These are phyloP conservation scores for Drosophila yakuba DNA, from an alignment of 1,140 invertebrate genomes.

Conservation along the genomic window DNA sequence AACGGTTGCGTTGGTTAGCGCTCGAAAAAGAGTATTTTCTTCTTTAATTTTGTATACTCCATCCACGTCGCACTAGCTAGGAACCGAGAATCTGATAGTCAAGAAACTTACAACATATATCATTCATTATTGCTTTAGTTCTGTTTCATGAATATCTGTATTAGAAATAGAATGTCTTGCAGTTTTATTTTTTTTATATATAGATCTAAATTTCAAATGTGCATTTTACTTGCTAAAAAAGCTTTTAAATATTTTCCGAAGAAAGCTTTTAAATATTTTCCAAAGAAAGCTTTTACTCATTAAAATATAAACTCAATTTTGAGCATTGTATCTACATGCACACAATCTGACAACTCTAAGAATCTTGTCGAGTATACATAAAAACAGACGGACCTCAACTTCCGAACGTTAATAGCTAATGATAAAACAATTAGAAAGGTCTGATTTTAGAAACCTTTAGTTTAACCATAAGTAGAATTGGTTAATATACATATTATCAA, in stretches of 20 bases:
- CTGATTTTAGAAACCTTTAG: not conserved
- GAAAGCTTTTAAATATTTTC: not conserved
- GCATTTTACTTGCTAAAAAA: not conserved
- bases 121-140: no score
- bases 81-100: no score
- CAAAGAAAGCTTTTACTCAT: slow-evolving; percentile 3
- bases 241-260: not conserved
- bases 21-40: no score
- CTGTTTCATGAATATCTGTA: no score
- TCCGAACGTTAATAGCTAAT: not conserved
- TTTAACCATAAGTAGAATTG: not conserved
- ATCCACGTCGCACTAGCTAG: no score
- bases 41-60: no score
- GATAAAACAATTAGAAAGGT: not conserved
- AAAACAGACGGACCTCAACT: slow-evolving; percentile 1
- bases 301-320: slow-evolving; percentile 10
- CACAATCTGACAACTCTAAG: not conserved
- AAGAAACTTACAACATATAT: no score
- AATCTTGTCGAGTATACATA: not conserved
- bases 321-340: not conserved
- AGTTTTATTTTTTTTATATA: not conserved
- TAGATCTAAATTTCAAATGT: not conserved
- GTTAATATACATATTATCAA: not conserved
- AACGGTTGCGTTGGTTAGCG: no score
- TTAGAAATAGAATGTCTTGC: no score